Conservation (phyloP, 2,797 vertebrate genomes). For the Centropyge bicolor region DNA sequence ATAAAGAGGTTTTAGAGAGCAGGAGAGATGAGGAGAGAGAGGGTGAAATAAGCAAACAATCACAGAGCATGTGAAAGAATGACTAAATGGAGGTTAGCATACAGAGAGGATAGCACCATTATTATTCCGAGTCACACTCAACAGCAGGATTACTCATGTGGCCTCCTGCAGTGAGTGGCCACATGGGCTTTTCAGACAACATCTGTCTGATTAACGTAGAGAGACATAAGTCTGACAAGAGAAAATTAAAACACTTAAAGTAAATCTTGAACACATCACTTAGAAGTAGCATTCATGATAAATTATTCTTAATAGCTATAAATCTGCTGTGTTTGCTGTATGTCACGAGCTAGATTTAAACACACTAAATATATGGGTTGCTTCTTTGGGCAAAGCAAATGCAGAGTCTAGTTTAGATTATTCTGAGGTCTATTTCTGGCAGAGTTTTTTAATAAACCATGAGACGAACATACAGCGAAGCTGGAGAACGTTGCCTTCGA, state of each 20-base stretch:
- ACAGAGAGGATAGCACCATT: slow-evolving; percentile 15
- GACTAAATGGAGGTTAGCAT: slow-evolving; percentile 4
- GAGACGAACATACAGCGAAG: slow-evolving; percentile 35
- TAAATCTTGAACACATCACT: background rate
- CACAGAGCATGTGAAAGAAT: background rate
- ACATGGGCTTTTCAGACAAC: slow-evolving; percentile 9
- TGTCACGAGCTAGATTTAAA: slow-evolving; percentile 38
- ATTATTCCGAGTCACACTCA: slow-evolving; percentile 45
- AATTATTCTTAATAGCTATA: background rate
- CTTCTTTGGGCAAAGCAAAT: slow-evolving; percentile 28
- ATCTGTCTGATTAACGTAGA: slow-evolving; percentile 33
- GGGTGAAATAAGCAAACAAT: background rate
- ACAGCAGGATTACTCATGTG: slow-evolving; percentile 20
- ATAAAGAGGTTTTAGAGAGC: background rate
- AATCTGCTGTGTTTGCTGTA: slow-evolving; percentile 33
- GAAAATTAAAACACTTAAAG: background rate
- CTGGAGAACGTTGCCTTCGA: slow-evolving; percentile 29
- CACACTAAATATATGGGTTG: slow-evolving; percentile 54
- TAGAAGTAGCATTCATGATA: background rate
- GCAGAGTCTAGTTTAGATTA: slow-evolving; percentile 39
- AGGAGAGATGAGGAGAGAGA: background rate
- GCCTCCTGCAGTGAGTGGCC: slow-evolving; percentile 21
- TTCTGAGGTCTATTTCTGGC: slow-evolving; percentile 62
- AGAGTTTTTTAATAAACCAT: slow-evolving; percentile 69
- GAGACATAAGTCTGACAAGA: background rate